These are phyloP conservation scores for Seriola quinqueradiata DNA, from an alignment of 2,113 vertebrate species.

Conservation along the genomic window DNA sequence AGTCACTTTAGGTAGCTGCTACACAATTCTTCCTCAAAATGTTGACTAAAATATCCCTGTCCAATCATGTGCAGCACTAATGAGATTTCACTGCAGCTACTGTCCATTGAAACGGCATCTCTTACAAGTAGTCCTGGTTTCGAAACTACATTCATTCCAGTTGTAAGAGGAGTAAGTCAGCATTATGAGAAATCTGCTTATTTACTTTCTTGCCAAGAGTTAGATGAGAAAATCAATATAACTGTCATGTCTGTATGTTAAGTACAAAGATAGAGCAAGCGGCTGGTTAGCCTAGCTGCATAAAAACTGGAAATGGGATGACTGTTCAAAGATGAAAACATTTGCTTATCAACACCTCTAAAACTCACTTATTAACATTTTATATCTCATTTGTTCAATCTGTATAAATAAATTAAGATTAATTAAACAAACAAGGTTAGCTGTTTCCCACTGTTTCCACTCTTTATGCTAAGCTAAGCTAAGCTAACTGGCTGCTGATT, in stretches of 20 bases:
- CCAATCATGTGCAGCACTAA: constrained; percentile 31
- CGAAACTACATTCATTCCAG: constrained; percentile 12
- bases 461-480: neutral
- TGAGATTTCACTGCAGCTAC: constrained; percentile 45
- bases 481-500: neutral
- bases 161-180: neutral
- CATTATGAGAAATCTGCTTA: constrained; percentile 3
- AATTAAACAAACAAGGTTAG: neutral
- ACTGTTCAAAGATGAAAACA: neutral
- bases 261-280: neutral
- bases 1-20: constrained; percentile 58
- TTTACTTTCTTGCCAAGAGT: neutral
- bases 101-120: constrained; percentile 19
- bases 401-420: neutral
- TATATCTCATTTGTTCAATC: neutral
- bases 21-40: constrained; percentile 60
- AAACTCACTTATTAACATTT: neutral
- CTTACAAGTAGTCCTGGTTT: neutral
- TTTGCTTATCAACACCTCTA: neutral
- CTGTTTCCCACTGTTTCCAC: neutral
- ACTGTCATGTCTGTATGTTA: neutral
- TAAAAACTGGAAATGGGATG: neutral
- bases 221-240: neutral
- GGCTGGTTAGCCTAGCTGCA: neutral
- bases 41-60: constrained; percentile 52